Conservation (phyloP, 1,140 invertebrate species). For the Drosophila mayri region DNA sequence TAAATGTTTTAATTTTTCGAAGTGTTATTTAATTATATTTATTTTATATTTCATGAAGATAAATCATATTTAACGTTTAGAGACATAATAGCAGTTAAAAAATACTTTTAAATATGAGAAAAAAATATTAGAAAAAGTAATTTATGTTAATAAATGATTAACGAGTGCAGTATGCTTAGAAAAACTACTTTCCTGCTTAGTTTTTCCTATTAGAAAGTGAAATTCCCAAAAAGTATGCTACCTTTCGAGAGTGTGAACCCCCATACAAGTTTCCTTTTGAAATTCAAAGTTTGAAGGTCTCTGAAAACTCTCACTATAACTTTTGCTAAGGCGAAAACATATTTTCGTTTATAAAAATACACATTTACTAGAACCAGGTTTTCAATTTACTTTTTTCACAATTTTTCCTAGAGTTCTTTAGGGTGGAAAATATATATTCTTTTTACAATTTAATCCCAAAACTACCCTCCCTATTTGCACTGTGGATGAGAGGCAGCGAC, state of each 20-base stretch:
- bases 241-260: no score
- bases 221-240: no score
- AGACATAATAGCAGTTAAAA: rapidly evolving
- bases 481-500: conserved; percentile 8
- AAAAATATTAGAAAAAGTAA: background rate
- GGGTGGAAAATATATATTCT: no score
- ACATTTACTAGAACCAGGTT: background rate
- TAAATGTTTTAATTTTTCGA: no score
- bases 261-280: background rate
- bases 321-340: background rate
- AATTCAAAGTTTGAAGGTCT: background rate
- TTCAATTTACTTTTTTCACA: background rate
- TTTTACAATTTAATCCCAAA: background rate
- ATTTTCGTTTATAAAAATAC: background rate
- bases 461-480: background rate
- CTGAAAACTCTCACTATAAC: background rate
- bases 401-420: background rate
- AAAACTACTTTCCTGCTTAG: background rate
- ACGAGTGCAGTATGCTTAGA: background rate
- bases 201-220: background rate
- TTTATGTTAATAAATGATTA: background rate
- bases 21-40: no score
- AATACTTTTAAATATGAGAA: background rate
- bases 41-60: background rate
- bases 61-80: background rate